phyloP scores from a whole-genome alignment of 1,140 invertebrate genomes.

The Oedothorax gibbosus region DNA sequence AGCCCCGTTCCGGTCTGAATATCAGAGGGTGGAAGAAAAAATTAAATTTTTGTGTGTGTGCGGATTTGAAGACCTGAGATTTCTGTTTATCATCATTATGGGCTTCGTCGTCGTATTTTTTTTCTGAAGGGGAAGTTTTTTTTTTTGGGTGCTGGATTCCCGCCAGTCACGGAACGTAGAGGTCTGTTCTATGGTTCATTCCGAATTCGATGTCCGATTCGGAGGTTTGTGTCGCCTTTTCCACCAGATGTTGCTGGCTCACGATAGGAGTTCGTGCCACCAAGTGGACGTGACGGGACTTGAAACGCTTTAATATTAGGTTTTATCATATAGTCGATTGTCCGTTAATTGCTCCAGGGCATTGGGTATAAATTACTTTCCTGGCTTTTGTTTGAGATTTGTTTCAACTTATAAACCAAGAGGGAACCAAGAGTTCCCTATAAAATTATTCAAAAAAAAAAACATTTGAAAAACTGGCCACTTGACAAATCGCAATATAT shows the following conservation, averaged over 20 bases:
- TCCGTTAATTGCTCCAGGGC: no score
- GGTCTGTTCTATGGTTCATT: slow-evolving; percentile 2
- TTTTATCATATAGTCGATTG: no score
- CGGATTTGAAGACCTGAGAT: background rate
- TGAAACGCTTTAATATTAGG: background rate
- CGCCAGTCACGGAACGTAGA: slow-evolving; percentile 21
- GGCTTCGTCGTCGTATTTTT: background rate
- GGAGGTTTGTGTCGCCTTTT: background rate
- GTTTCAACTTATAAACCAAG: no score
- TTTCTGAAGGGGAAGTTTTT: background rate
- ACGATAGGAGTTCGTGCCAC: slow-evolving; percentile 16
- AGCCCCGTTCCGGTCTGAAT: slow-evolving; percentile 45
- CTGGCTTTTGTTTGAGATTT: no score
- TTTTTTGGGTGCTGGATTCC: background rate
- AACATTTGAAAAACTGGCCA: no score
- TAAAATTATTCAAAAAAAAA: no score
- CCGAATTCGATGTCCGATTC: background rate
- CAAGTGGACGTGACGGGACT: slow-evolving; percentile 9
- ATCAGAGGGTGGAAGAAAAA: background rate
- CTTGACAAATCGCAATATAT: no score
- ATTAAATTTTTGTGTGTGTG: slow-evolving; percentile 17
- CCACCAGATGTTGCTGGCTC: background rate
- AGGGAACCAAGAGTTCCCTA: no score
- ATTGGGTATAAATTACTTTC: no score
- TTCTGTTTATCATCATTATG: slow-evolving; percentile 17